phyloP scores from a whole-genome alignment of 2,888 invertebrate species.

The Dysmachus trigonus region DNA sequence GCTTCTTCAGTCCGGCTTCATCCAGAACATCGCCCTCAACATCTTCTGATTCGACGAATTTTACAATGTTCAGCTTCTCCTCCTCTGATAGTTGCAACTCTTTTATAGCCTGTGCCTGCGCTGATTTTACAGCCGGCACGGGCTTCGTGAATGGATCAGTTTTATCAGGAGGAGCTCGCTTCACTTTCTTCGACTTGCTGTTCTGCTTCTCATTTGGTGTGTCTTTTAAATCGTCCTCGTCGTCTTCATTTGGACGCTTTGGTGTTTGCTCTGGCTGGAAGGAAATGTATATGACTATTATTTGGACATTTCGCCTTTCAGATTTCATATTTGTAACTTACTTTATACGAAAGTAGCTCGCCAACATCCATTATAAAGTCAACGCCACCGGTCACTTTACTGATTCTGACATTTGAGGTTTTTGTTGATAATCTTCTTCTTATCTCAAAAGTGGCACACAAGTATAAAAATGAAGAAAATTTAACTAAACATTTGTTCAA shows the following conservation, averaged over 20 bases:
- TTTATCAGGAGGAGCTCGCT: constrained; percentile 69
- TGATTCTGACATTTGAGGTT: neutral
- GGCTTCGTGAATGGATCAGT: constrained; percentile 64
- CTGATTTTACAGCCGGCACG: constrained; percentile 50
- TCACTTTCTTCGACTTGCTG: constrained; percentile 71
- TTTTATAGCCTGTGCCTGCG: constrained; percentile 63
- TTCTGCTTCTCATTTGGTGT: constrained; percentile 53
- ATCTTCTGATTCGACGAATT: constrained; percentile 84
- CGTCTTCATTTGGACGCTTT: constrained; percentile 70
- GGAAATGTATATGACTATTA: neutral
- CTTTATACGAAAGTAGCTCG: constrained; percentile 69
- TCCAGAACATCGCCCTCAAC: constrained; percentile 87
- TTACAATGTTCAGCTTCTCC: constrained; percentile 81
- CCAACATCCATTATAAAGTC: constrained; percentile 67
- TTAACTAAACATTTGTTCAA: neutral
- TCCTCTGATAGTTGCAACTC: constrained; percentile 75
- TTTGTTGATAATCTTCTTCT: neutral
- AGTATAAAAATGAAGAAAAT: neutral
- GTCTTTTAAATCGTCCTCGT: constrained; percentile 74
- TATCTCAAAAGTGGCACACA: neutral
- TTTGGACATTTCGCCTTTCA: neutral
- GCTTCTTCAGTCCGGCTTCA: constrained; percentile 85
- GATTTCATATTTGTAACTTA: constrained; percentile 50
- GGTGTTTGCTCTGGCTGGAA: constrained; percentile 83
- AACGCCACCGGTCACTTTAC: neutral